Conservation (phyloP, 37 sponge, comb jelly and placozoan species). For the Ianthella basta region DNA sequence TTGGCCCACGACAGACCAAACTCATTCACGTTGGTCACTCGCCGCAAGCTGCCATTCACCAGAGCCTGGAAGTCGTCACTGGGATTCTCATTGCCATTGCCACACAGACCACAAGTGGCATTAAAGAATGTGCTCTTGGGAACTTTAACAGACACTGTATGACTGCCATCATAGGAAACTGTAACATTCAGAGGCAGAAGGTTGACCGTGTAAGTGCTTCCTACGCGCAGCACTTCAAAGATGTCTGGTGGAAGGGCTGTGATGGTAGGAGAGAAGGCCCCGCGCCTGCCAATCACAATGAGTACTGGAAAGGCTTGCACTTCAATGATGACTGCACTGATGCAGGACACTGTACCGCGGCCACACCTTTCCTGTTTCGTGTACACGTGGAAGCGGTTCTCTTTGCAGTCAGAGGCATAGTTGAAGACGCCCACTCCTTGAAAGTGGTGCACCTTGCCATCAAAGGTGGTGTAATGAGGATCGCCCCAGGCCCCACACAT, state of each 20-base stretch:
- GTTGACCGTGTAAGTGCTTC: not conserved
- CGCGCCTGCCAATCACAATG: not conserved
- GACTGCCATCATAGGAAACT: not conserved
- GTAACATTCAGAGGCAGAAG: not conserved
- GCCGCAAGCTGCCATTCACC: not conserved
- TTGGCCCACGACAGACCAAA: not conserved
- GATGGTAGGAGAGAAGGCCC: not conserved
- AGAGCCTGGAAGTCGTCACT: not conserved
- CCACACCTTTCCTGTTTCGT: not conserved
- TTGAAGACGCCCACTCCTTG: not conserved
- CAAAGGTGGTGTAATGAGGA: not conserved
- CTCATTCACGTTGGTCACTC: not conserved
- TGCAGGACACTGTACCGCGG: not conserved
- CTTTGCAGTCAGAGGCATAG: not conserved
- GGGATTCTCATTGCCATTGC: not conserved
- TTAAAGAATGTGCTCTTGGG: not conserved
- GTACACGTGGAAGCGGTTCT: not conserved
- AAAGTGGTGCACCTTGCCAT: not conserved
- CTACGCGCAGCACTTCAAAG: not conserved
- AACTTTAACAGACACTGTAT: not conserved
- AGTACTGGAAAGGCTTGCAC: not conserved
- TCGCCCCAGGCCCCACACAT: not conserved
- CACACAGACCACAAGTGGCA: not conserved
- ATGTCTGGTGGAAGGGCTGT: slow-evolving; percentile 1
- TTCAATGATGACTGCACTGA: not conserved